These are phyloP conservation scores for Pelosia muscerda DNA, from an alignment of 2,888 invertebrate genomes.

Conservation along the genomic window DNA sequence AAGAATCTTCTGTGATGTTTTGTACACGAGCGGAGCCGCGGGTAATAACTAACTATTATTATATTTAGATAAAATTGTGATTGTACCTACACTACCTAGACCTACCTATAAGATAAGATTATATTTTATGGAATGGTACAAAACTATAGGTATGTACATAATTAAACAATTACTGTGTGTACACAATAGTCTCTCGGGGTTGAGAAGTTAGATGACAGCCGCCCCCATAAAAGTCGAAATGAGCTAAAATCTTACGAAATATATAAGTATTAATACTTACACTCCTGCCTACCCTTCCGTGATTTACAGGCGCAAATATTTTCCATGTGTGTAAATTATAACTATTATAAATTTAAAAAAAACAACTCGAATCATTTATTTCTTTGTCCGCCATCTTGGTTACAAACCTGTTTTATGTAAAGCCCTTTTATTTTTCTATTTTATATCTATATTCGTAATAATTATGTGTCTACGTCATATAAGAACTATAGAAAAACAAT, in stretches of 20 bases:
- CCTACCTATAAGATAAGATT: neutral
- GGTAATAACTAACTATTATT: neutral
- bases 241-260: too few species aligned
- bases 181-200: too few species aligned
- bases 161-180: too few species aligned
- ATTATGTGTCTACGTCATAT: conserved; percentile 8
- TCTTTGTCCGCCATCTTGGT: conserved; percentile 19
- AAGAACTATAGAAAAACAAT: conserved; percentile 33
- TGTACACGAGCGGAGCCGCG: neutral
- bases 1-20: too few species aligned
- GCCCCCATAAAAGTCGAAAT: too few species aligned
- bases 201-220: too few species aligned
- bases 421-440: conserved; percentile 3
- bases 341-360: neutral
- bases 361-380: neutral
- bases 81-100: too few species aligned
- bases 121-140: too few species aligned
- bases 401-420: neutral
- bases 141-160: too few species aligned
- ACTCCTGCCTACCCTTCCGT: too few species aligned
- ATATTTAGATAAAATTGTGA: neutral
- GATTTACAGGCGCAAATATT: too few species aligned
- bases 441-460: neutral
- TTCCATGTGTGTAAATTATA: neutral
- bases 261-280: too few species aligned